phyloP scores from a whole-genome alignment of 2,113 vertebrate genomes.

The Megaceryle maxima region DNA sequence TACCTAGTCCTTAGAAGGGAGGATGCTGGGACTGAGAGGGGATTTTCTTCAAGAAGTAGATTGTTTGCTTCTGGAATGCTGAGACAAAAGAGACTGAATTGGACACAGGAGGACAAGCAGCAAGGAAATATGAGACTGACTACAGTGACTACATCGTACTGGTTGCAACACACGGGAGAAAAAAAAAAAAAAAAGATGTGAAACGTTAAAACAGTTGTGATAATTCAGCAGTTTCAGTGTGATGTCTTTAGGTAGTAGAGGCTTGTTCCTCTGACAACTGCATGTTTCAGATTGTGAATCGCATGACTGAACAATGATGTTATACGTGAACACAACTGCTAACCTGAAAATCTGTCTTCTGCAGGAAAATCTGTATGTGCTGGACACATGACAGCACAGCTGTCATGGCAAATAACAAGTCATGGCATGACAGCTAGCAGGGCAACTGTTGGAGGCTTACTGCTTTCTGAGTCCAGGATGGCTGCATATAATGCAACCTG shows the following conservation, averaged over 20 bases:
- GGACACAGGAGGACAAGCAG: background rate
- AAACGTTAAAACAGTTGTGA: background rate
- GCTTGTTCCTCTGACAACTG: background rate
- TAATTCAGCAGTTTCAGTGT: background rate
- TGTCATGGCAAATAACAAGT: background rate
- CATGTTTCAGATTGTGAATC: background rate
- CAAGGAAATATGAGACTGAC: background rate
- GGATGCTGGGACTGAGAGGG: slow-evolving; percentile 1
- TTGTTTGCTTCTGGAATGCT: background rate
- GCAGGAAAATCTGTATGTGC: background rate
- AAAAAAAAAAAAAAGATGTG: background rate
- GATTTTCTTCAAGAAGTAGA: slow-evolving; percentile 31
- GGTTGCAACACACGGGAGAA: background rate
- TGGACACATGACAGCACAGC: background rate
- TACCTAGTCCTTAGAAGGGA: background rate
- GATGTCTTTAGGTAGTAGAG: background rate
- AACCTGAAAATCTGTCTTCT: background rate
- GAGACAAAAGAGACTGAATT: background rate
- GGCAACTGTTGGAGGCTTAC: background rate
- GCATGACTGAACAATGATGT: background rate
- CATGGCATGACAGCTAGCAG: background rate
- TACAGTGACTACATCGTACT: background rate
- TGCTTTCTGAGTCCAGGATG: background rate
- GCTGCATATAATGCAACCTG: background rate
- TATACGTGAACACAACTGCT: background rate